Evolutionary conservation across 2,888 invertebrate genomes (phyloP), one percentile per base, ranked within the genome.

Genomic region (Synergus gifuensis): DNA sequence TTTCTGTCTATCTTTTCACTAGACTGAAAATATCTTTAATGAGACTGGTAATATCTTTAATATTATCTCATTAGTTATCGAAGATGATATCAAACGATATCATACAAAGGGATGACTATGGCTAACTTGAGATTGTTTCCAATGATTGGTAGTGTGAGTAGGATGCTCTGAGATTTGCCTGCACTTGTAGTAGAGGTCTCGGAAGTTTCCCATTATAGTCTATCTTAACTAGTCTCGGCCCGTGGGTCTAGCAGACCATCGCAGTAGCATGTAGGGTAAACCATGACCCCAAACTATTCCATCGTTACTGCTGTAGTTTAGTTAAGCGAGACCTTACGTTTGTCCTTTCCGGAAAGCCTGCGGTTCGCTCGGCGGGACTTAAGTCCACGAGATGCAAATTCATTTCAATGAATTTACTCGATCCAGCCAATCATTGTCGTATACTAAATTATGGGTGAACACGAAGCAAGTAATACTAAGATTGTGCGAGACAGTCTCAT

Each of bases 331-430:
- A 78, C 76, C 84, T 78, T 80, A 79, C 79, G 77, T 44, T 76
- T 64, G 18, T 40, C 42, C 76, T 49, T 64, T 60, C 77, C 49
- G 63, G 63, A 63, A 79, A 80, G 67, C 78, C 76, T 66, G 54
- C 81, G 62, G 28, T 69, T 67, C 77, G 28, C 28, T 22, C 14
- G 62, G 28, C 49, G 42, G 85, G 86, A 88, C 89, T 89, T 89
- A 89, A 89, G 88, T 89, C 88, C 86, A 89, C 89, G 89, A 83
- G 83, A 89, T 90, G 89, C 88, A 89, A 90, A 90, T 89, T 87
- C 84, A 79, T 79, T 77, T 81, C 84, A 82, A 79, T 84, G 86
- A 89, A 87, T 89, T 88, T 85, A 77, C 88, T 84, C 86, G 85
- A 87, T 87, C 87, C 81, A 83, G 85, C 87, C 88, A 88, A 89